Conservation (phyloP, 2,797 vertebrate genomes). For the Champsocephalus gunnari region DNA sequence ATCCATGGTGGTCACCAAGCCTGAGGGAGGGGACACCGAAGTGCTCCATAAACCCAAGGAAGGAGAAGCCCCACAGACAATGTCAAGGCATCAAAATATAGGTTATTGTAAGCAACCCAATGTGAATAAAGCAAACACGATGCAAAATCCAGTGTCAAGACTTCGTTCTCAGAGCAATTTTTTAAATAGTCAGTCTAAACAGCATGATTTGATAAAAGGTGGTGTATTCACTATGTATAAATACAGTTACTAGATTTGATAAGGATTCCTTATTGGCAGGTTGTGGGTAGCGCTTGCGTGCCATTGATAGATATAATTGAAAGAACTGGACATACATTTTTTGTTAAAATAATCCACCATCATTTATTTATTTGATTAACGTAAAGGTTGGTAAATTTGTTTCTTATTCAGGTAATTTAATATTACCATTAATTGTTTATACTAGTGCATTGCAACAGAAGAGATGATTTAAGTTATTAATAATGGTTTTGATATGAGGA, state of each 20-base stretch:
- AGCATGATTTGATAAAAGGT: not conserved
- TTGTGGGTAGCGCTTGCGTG: no score
- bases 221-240: not conserved
- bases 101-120: not conserved
- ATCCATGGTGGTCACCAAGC: conserved; percentile 89
- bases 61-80: not conserved
- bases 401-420: no score
- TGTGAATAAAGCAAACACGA: not conserved
- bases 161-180: not conserved
- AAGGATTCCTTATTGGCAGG: not conserved
- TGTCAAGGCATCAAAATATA: no score
- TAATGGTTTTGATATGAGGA: no score
- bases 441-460: no score
- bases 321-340: no score
- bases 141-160: not conserved
- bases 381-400: no score
- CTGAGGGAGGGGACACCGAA: conserved; percentile 69
- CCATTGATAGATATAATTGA: no score
- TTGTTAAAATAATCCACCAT: no score
- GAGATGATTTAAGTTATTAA: no score
- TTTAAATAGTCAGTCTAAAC: not conserved
- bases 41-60: conserved; percentile 86
- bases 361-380: no score
- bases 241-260: not conserved
- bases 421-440: no score